Base-by-base conservation (phyloP, 1,140 invertebrate species). In the Piezodorus guildinii region DNA sequence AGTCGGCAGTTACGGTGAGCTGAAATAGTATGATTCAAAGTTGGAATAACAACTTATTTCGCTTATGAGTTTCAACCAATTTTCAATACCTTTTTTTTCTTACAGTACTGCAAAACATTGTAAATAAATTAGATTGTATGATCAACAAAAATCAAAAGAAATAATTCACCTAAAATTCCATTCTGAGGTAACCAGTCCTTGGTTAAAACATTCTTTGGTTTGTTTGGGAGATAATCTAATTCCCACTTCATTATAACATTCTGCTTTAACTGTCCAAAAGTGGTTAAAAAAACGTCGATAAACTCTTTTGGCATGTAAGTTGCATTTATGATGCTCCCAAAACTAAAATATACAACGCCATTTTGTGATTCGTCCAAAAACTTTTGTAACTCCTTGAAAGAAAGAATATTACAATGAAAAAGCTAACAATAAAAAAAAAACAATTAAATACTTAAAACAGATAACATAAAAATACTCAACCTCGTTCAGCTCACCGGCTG, bases 1-100 rank as follows among this genome's bases (percentile, higher is more conserved):
- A 79, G 25, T 49, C 34, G 34, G 34, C 34, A 39, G 9, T 39
- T 39, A 39, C 6, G 34, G 12, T 39, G 34, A 10, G 34, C 34
- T 39, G 12, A 39, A 39, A 39, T 30, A 30, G 27, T n/a, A n/a
- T n/a, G n/a, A n/a, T n/a, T n/a, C n/a, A n/a, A n/a, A n/a, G n/a
- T n/a, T n/a, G n/a, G n/a, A n/a, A n/a, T n/a, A n/a, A n/a, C n/a
- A n/a, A n/a, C n/a, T n/a, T n/a, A n/a, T n/a, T n/a, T n/a, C n/a
- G n/a, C n/a, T n/a, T n/a, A n/a, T n/a, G n/a, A n/a, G n/a, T n/a
- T n/a, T n/a, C n/a, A n/a, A n/a, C n/a, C n/a, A n/a, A n/a, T n/a
- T n/a, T n/a, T n/a, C n/a, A n/a, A n/a, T n/a, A n/a, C n/a, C n/a
- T n/a, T n/a, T n/a, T n/a, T n/a, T n/a, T n/a, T n/a, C n/a, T n/a